Conservation (phyloP, 2,888 invertebrate species). For the Limenitis camilla region DNA sequence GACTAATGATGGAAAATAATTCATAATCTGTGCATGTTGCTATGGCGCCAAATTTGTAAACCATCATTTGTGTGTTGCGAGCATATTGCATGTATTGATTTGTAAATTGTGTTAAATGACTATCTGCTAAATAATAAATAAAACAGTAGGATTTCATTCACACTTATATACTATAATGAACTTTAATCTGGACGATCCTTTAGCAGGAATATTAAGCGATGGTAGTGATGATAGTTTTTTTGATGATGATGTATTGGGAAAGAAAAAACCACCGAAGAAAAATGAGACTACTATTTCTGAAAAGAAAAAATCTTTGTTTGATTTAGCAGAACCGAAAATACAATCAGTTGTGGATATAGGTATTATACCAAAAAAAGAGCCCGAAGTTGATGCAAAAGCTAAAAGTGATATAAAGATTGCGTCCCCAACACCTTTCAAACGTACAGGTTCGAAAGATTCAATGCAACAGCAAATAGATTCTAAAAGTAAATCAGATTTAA, state of each 20-base stretch:
- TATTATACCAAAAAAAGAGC: conserved; percentile 23
- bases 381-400: conserved; percentile 39
- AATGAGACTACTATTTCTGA: conserved; percentile 42
- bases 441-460: conserved; percentile 47
- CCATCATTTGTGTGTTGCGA: conserved; percentile 12
- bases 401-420: conserved; percentile 32
- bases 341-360: conserved; percentile 34
- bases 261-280: conserved; percentile 55
- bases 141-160: neutral
- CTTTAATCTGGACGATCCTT: conserved; percentile 77
- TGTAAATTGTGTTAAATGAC: neutral
- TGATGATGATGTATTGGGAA: conserved; percentile 73
- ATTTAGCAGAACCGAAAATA: conserved; percentile 42
- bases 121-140: neutral
- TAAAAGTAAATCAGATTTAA: conserved; percentile 33
- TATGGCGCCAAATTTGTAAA: conserved; percentile 51
- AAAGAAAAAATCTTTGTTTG: conserved; percentile 58
- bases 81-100: too few relatives aligned
- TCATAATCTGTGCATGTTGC: conserved; percentile 34
- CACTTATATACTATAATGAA: conserved; percentile 48
- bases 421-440: conserved; percentile 41
- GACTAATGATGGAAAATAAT: neutral
- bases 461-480: conserved; percentile 34
- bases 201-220: conserved; percentile 79
- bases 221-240: conserved; percentile 83